Base-by-base conservation (phyloP, 2,888 invertebrate genomes). In the Itoplectis maculator region DNA sequence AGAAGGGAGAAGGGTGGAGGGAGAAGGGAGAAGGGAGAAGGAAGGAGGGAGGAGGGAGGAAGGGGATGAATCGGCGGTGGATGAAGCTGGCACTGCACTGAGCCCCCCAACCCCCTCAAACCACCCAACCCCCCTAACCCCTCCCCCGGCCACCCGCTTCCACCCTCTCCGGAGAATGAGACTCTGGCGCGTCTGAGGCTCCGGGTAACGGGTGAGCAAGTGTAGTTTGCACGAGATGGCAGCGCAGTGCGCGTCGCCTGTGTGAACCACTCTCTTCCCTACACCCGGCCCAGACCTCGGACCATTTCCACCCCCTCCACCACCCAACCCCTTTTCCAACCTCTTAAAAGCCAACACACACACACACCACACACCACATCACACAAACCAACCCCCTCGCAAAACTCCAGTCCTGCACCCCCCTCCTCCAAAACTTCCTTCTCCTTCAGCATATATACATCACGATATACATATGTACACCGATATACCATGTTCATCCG, bases 161-260 rank as follows among this genome's bases (percentile, higher is more conserved):
- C 29, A 72, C 70, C 75, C 76, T 35, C 72, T 20, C 63, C 11
- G n/a, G 72, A 73, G 73, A 81, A 61, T 76, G 73, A 77, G 81
- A 78, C 72, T 78, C 72, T 29, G 54, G 77, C 61, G 72, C 68
- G 77, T 78, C 77, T 73, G 77, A 81, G 73, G 78, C 70, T 78
- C 80, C 79, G 63, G n/a, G 73, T 68, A 70, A 51, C 77, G 78
- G 81, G 74, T 73, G 84, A 76, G 75, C 81, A 76, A 76, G 63
- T 83, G 83, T 85, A 90, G 89, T 88, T 90, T 88, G 87, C 90
- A 88, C 88, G 88, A 89, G 90, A 90, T 90, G 88, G 89, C 90
- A 88, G 89, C 86, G 85, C 88, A 86, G 89, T 89, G 87, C 86
- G 85, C 87, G 86, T 87, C 87, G 86, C 84, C 82, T 82, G 84